Conservation (phyloP, 2,797 vertebrate species). For the Kryptolebias ocellatus region DNA sequence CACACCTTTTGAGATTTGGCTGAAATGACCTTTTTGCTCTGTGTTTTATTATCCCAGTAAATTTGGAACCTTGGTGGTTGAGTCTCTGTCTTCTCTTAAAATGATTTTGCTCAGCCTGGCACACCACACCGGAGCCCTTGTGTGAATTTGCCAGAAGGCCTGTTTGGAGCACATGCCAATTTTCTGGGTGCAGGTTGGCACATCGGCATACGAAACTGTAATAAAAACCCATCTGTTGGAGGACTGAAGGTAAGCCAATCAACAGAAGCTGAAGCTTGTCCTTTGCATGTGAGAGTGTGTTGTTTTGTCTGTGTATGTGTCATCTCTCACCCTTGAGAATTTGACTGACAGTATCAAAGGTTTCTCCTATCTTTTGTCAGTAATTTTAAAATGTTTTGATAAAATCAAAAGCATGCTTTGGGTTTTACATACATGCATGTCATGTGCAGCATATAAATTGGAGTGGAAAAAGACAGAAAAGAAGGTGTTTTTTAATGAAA, state of each 20-base stretch:
- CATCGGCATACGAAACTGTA: slow-evolving; percentile 68
- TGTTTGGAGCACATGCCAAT: slow-evolving; percentile 59
- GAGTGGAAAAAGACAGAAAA: slow-evolving; percentile 3
- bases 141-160: slow-evolving; percentile 57
- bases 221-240: slow-evolving; percentile 79
- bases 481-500: neutral
- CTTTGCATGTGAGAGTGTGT: slow-evolving; percentile 21
- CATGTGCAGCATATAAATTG: neutral
- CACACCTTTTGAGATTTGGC: slow-evolving; percentile 28
- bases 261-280: slow-evolving; percentile 33
- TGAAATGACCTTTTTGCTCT: slow-evolving; percentile 31
- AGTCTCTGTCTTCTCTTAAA: slow-evolving; percentile 43
- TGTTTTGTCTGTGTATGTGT: neutral
- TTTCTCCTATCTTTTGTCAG: slow-evolving; percentile 3
- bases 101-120: slow-evolving; percentile 57
- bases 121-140: slow-evolving; percentile 51
- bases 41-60: slow-evolving; percentile 51
- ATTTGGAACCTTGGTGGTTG: slow-evolving; percentile 36
- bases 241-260: slow-evolving; percentile 54
- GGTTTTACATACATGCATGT: neutral
- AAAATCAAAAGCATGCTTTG: neutral
- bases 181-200: slow-evolving; percentile 69
- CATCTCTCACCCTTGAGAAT: neutral
- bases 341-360: neutral
- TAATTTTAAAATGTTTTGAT: slow-evolving; percentile 9